These are phyloP conservation scores for Volucella zonaria DNA, from an alignment of 2,888 invertebrate species.

Conservation along the genomic window DNA sequence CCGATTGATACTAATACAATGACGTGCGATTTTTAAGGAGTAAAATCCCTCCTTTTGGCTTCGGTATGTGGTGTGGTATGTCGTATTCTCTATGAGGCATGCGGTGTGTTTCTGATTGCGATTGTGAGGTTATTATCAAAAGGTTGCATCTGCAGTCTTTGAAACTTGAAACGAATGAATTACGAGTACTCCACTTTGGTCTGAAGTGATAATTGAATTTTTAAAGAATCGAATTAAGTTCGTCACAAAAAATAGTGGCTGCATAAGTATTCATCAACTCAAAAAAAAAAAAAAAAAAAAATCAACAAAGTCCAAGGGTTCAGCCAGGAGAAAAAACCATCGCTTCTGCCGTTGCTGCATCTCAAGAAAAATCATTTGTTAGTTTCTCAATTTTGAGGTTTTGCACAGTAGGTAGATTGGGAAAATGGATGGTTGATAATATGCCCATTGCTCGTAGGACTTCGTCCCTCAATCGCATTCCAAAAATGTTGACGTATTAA, in stretches of 20 bases:
- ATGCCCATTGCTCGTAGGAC: slow-evolving; percentile 33
- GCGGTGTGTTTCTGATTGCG: not conserved
- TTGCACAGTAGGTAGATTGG: slow-evolving; percentile 4
- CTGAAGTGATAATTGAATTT: slow-evolving; percentile 55
- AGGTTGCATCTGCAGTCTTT: not conserved
- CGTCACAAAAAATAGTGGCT: not conserved
- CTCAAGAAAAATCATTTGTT: slow-evolving; percentile 51
- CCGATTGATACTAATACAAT: slow-evolving; percentile 43
- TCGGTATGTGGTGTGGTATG: no score
- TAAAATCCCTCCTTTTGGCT: not conserved
- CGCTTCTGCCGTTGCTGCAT: slow-evolving; percentile 1
- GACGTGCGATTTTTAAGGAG: not conserved
- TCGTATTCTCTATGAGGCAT: not conserved
- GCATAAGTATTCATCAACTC: slow-evolving; percentile 35
- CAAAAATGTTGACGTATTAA: slow-evolving; percentile 57
- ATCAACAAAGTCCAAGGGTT: slow-evolving; percentile 7
- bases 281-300: slow-evolving; percentile 28
- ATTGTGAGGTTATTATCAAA: slow-evolving; percentile 1
- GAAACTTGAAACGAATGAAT: slow-evolving; percentile 32
- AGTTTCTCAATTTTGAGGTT: slow-evolving; percentile 63
- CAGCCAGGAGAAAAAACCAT: not conserved
- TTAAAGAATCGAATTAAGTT: slow-evolving; percentile 20
- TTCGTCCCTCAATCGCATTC: slow-evolving; percentile 51
- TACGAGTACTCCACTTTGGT: not conserved
- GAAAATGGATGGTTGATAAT: slow-evolving; percentile 20